Evolutionary conservation across 2,888 invertebrate species (phyloP).

Genomic region (Lithophane socia): DNA sequence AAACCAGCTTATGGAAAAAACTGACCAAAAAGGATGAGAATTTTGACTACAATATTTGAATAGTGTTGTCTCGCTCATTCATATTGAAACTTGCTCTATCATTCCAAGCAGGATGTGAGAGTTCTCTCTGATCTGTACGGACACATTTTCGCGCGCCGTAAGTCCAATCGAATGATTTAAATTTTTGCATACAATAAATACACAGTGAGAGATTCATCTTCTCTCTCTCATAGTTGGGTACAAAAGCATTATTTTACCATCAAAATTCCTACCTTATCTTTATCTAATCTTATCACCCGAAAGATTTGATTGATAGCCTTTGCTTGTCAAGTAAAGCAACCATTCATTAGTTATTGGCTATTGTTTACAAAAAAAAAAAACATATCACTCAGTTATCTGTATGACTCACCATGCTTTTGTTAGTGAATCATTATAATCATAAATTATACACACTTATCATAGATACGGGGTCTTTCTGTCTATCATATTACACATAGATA

Average conservation of each 20-base stretch:
- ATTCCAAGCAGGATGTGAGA: background rate
- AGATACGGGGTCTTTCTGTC: constrained; percentile 5
- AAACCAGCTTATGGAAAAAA: background rate
- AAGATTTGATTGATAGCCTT: constrained; percentile 3
- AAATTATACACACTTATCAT: constrained; percentile 19
- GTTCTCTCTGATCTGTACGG: background rate
- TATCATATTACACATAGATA: constrained; percentile 1
- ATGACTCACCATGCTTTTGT: constrained; percentile 28
- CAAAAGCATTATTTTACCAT: background rate
- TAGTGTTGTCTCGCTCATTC: background rate
- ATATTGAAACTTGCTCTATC: background rate
- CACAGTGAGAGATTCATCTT: background rate
- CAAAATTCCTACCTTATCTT: background rate
- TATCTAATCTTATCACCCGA: constrained; percentile 1
- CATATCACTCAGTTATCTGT: background rate
- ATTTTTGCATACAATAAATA: background rate
- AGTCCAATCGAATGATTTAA: background rate
- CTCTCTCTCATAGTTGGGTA: background rate
- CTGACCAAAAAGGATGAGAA: background rate
- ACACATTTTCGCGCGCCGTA: background rate
- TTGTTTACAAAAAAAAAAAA: constrained; percentile 15
- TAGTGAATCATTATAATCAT: constrained; percentile 36
- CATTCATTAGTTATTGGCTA: background rate
- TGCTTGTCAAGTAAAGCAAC: background rate
- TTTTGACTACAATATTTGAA: background rate